Evolutionary conservation across 2,797 vertebrate species (phyloP).

Genomic region (Harpagifer antarcticus): DNA sequence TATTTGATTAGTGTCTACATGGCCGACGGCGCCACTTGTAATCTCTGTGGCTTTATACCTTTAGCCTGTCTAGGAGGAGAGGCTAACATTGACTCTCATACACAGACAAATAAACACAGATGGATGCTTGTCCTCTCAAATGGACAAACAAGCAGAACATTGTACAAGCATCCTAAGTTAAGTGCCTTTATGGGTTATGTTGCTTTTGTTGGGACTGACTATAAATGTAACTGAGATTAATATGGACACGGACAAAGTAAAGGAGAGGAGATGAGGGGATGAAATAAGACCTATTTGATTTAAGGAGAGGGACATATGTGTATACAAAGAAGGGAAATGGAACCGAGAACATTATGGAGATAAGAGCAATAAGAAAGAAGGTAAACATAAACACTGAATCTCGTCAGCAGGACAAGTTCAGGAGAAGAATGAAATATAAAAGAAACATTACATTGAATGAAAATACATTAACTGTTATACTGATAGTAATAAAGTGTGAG

Average conservation of each 20-base stretch:
- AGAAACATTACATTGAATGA: no score
- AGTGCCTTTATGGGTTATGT: conserved; percentile 20
- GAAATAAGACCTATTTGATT: no score
- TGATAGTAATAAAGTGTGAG: no score
- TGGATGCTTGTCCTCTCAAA: neutral
- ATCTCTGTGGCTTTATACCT: conserved; percentile 63
- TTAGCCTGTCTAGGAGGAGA: conserved; percentile 44
- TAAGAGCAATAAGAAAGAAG: no score
- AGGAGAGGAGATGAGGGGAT: neutral
- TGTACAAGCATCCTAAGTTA: neutral
- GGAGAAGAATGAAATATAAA: no score
- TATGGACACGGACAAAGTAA: conserved; percentile 39
- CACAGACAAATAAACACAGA: conserved; percentile 20
- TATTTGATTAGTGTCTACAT: conserved; percentile 70
- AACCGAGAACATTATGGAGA: no score
- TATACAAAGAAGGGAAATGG: no score
- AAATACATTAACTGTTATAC: no score
- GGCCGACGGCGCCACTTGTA: conserved; percentile 58
- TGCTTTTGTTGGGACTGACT: conserved; percentile 43
- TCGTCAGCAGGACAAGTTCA: no score
- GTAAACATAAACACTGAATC: no score
- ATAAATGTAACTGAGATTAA: neutral
- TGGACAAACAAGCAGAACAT: neutral
- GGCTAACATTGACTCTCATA: conserved; percentile 36
- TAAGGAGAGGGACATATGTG: no score